Conservation (phyloP, 2,888 invertebrate genomes). For the Odontomyia ornata region DNA sequence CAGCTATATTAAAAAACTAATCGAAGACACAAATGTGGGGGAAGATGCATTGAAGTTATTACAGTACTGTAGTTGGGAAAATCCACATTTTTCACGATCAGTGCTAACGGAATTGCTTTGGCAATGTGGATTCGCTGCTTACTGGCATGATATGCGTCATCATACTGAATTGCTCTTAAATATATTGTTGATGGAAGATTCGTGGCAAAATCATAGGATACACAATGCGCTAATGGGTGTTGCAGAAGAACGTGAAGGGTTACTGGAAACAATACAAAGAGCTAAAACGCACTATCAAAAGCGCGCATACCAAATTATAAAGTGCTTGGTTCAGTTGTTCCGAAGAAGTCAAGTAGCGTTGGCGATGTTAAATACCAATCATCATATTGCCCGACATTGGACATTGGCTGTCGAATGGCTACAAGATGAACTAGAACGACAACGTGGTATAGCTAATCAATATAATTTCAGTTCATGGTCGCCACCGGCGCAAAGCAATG, state of each 20-base stretch:
- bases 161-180: conserved; percentile 89
- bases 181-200: conserved; percentile 90
- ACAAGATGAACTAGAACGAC: conserved; percentile 87
- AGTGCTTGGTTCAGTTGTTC: conserved; percentile 92
- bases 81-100: conserved; percentile 89
- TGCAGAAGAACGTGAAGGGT: conserved; percentile 87
- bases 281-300: conserved; percentile 96
- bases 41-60: conserved; percentile 90
- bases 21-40: conserved; percentile 91
- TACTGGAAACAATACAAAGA: conserved; percentile 91
- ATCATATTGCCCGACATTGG: conserved; percentile 87
- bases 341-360: conserved; percentile 83
- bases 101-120: conserved; percentile 91
- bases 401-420: conserved; percentile 91
- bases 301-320: conserved; percentile 95
- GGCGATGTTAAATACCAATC: conserved; percentile 79
- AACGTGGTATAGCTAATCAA: conserved; percentile 68
- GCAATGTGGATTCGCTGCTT: conserved; percentile 88
- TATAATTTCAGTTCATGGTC: conserved; percentile 95
- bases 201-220: conserved; percentile 94
- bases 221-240: conserved; percentile 90
- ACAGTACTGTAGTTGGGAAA: conserved; percentile 97
- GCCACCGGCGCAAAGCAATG: conserved; percentile 93
- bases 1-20: conserved; percentile 92
- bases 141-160: conserved; percentile 92